Percentiles rank a stretch among this genome's conserved stretches.
Evolutionary conservation across 2,113 vertebrate species (phyloP).

Genomic region (Eulacestoma nigropectus): DNA sequence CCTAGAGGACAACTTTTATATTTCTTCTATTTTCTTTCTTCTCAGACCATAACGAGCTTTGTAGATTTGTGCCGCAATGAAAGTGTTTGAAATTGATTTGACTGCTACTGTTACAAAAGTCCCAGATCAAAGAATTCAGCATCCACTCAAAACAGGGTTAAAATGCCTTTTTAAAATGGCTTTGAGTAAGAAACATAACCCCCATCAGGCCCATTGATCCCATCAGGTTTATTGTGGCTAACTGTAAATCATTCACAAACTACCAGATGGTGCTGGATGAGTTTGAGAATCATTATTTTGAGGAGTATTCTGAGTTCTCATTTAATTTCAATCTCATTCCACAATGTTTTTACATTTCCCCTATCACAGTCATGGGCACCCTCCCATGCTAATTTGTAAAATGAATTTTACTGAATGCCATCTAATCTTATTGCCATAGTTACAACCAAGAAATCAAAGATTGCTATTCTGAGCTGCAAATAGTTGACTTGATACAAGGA

Average conservation of each 20-base stretch:
- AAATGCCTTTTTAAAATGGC: neutral
- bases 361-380: neutral
- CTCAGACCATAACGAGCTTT: constrained; percentile 53
- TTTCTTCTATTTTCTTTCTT: neutral
- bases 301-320: constrained; percentile 19
- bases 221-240: neutral
- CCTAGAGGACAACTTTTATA: constrained; percentile 45
- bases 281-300: constrained; percentile 42
- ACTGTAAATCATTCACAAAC: constrained; percentile 23
- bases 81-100: constrained; percentile 72
- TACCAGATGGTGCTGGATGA: constrained; percentile 27
- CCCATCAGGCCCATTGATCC: neutral
- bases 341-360: constrained; percentile 13
- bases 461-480: constrained; percentile 67
- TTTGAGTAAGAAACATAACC: neutral
- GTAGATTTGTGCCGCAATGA: constrained; percentile 66
- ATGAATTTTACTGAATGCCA: constrained; percentile 65
- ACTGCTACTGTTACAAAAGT: constrained; percentile 57
- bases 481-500: constrained; percentile 59
- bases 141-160: neutral
- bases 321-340: constrained; percentile 49
- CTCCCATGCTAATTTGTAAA: constrained; percentile 66
- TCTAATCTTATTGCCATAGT: constrained; percentile 78
- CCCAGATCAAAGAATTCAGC: constrained; percentile 63
- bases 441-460: constrained; percentile 72